Percentiles rank a stretch among this genome's conserved stretches.
Evolutionary conservation across 2,888 invertebrate genomes (phyloP).

Genomic region (Automeris io): DNA sequence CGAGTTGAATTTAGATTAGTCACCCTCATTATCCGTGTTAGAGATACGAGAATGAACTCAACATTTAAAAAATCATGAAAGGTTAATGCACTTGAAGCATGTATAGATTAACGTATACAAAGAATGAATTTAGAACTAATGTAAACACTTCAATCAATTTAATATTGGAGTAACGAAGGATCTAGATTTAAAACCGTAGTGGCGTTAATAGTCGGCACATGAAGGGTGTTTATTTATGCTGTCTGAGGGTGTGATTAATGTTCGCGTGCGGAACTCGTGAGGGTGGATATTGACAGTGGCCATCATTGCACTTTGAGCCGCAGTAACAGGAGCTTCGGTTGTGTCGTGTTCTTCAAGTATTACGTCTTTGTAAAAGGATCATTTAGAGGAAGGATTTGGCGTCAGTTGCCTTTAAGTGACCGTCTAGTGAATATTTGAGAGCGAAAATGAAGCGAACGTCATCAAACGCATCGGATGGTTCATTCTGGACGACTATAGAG

Average conservation of each 20-base stretch:
- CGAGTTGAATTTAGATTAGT: too few species aligned
- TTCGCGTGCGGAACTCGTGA: conserved; percentile 63
- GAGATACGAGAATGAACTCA: too few species aligned
- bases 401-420: too few species aligned
- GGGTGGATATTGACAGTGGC: conserved; percentile 44
- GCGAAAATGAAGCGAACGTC: conserved; percentile 55
- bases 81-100: too few species aligned
- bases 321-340: conserved; percentile 40
- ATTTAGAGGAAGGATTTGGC: too few species aligned
- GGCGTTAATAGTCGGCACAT: conserved; percentile 36
- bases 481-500: conserved; percentile 81
- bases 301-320: conserved; percentile 70
- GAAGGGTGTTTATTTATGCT: conserved; percentile 47
- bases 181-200: conserved; percentile 33
- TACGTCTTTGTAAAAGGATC: too few species aligned
- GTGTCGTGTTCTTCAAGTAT: too few species aligned
- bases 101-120: background rate
- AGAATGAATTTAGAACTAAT: background rate
- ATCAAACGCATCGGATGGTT: conserved; percentile 64
- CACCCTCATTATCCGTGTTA: too few species aligned
- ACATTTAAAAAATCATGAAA: too few species aligned
- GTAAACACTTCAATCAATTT: background rate
- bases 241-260: conserved; percentile 61
- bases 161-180: conserved; percentile 1
- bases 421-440: too few species aligned